A percentile compares a stretch with the other conserved stretches of the same genome.
phyloP scores from a whole-genome alignment of 2,797 vertebrate species.

The Sylvilagus floridanus region DNA sequence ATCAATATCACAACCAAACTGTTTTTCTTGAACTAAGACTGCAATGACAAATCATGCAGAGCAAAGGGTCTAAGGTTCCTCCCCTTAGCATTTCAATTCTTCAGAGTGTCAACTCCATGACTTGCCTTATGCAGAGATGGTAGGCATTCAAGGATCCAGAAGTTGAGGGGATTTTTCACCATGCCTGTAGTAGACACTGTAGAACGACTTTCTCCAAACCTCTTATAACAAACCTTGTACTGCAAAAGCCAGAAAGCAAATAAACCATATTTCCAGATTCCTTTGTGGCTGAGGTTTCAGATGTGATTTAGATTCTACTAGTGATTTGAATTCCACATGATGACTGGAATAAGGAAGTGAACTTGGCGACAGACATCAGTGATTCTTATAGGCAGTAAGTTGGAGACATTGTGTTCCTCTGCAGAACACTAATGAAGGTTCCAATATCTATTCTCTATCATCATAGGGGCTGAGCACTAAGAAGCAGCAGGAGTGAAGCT shows the following conservation, averaged over 20 bases:
- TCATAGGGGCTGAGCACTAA: background rate
- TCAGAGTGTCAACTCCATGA: background rate
- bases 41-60: background rate
- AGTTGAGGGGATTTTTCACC: background rate
- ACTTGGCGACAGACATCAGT: background rate
- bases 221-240: background rate
- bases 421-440: background rate
- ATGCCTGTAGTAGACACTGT: background rate
- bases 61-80: background rate
- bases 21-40: background rate
- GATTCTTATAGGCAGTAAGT: background rate
- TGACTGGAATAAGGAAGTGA: background rate
- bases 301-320: background rate
- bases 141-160: background rate
- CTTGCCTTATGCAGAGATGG: background rate
- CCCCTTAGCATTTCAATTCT: background rate
- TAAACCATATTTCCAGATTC: background rate
- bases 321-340: constrained; percentile 4
- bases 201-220: background rate
- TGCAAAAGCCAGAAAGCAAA: background rate
- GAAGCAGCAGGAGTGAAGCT: background rate
- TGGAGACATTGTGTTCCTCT: background rate
- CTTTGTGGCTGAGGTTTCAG: background rate
- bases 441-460: background rate
- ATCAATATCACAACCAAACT: constrained; percentile 46